Evolutionary conservation across 1,140 invertebrate species (phyloP).

Genomic region (Lethrus apterus): DNA sequence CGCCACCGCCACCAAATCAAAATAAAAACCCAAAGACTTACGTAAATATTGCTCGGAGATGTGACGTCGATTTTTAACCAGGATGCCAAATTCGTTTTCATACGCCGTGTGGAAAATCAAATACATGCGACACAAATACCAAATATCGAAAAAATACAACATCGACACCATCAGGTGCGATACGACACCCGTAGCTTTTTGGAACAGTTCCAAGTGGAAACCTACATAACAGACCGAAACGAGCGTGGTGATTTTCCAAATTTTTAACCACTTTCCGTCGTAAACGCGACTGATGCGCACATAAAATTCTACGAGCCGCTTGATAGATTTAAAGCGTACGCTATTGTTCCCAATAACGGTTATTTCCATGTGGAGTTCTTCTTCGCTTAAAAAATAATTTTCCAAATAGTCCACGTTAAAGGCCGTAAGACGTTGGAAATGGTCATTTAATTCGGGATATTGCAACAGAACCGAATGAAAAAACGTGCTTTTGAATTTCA

Average conservation of each 20-base stretch:
- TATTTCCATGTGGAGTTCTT: no score
- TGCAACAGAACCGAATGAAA: constrained; percentile 17
- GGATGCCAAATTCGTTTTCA: constrained; percentile 18
- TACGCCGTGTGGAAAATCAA: constrained; percentile 17
- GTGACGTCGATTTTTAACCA: constrained; percentile 1
- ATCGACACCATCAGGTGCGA: neutral
- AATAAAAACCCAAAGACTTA: constrained; percentile 16
- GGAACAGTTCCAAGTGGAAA: constrained; percentile 1
- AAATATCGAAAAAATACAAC: constrained; percentile 6
- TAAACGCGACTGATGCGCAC: neutral
- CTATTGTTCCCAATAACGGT: no score
- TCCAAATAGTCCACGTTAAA: constrained; percentile 20
- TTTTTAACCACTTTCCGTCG: neutral
- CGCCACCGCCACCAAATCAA: constrained; percentile 14
- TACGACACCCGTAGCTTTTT: neutral
- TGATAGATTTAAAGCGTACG: no score
- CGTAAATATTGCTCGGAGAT: constrained; percentile 14
- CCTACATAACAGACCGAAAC: constrained; percentile 3
- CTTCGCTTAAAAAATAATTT: no score
- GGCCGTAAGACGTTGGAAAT: constrained; percentile 4
- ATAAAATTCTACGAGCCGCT: neutral
- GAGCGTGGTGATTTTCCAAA: neutral
- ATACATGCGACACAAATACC: constrained; percentile 18
- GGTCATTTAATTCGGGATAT: constrained; percentile 7
- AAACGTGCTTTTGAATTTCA: constrained; percentile 9